These are phyloP conservation scores for Tonatia bakeri DNA, from an alignment of 2,113 vertebrate species.

Conservation along the genomic window DNA sequence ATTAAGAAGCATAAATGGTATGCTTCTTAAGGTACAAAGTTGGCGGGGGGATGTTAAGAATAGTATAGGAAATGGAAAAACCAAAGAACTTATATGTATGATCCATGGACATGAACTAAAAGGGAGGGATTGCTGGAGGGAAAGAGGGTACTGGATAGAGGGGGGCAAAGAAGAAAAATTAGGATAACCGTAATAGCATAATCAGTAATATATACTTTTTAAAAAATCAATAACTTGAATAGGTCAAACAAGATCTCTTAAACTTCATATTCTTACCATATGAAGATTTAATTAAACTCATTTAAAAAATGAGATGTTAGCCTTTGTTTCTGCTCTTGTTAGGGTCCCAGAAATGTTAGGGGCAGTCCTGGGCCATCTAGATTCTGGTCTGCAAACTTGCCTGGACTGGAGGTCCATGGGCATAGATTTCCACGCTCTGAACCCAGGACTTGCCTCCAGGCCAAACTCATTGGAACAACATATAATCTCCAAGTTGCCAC, in stretches of 20 bases:
- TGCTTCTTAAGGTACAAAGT: too few species aligned
- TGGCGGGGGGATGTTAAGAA: too few species aligned
- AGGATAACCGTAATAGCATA: too few species aligned
- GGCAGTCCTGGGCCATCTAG: too few species aligned
- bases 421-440: not conserved
- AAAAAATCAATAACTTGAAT: not conserved
- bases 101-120: too few species aligned
- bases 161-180: too few species aligned
- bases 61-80: too few species aligned
- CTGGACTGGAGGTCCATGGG: not conserved
- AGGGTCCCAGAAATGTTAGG: not conserved
- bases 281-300: not conserved
- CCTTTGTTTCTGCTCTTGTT: not conserved
- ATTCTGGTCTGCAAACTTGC: not conserved
- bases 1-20: too few species aligned
- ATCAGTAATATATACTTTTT: too few species aligned
- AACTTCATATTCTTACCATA: not conserved
- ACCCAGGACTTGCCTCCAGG: not conserved
- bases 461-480: not conserved
- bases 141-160: too few species aligned
- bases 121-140: too few species aligned
- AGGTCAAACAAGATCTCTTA: not conserved
- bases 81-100: too few species aligned
- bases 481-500: not conserved
- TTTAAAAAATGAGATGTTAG: not conserved